Evolutionary conservation across 1,140 invertebrate genomes (phyloP), one percentile per base, ranked within the genome.

Genomic region (Neotoxoptera formosana): DNA sequence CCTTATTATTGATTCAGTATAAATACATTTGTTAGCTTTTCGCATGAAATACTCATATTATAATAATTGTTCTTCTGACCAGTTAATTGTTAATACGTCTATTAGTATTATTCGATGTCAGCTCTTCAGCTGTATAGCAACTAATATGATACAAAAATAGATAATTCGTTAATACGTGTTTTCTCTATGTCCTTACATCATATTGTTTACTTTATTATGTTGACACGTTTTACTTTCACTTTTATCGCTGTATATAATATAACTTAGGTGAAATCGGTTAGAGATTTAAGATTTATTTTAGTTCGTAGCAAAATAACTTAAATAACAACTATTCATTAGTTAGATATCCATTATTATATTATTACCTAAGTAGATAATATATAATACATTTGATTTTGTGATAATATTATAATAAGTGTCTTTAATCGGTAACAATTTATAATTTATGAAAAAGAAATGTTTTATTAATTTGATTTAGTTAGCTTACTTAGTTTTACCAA

Each of bases 181-280:
- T 90, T 56, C 8, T 90, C 53, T 7, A 23, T 67, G 17, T 47
- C 56, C 56, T 60, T 90, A 67, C 36, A 67, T 90, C 56, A 47
- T 36, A 36, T 81, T 83, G 45, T 51, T 92, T 48, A 51, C n/a
- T 92, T 81, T 21, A 51, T 76, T 21, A 7, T 21, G 60, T 67
- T 76, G 60, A 76, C 60, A n/a, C 60, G 30, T 92, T 92, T 92
- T 81, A 83, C 67, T 92, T 92, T 92, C 90, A 92, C 90, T 92
- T 92, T 51, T 48, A 92, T 92, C 36, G 45, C 23, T 91, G 25
- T 45, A 76, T 47, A 7, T 53, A 48, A 47, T 25, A 67, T 47
- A 91, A n/a, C 20, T 76, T 60, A 25, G 30, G 90, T 76, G 60
- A 91, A 91, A 91, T 76, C 25, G 2, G 30, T 14, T 34, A 47